Conservation (phyloP, 2,888 invertebrate genomes). For the Heliconius charithonia region DNA sequence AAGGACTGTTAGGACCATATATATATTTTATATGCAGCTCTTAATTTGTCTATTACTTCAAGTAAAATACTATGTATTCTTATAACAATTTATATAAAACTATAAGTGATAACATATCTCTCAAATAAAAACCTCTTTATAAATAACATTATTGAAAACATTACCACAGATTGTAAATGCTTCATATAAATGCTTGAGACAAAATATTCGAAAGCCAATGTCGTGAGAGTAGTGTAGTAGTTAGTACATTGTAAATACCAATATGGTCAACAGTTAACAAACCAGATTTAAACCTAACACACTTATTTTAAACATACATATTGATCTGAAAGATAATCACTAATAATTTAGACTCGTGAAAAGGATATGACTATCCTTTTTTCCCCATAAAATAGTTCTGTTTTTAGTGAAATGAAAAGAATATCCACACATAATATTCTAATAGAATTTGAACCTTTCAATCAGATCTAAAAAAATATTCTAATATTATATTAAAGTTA, state of each 20-base stretch:
- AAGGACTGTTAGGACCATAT: slow-evolving; percentile 9
- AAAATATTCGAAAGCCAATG: slow-evolving; percentile 5
- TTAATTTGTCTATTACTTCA: slow-evolving; percentile 5
- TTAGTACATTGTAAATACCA: slow-evolving; percentile 39
- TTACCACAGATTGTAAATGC: slow-evolving; percentile 39
- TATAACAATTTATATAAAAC: slow-evolving; percentile 26
- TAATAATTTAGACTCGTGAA: slow-evolving; percentile 59
- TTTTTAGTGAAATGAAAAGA: slow-evolving; percentile 34
- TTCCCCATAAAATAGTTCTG: slow-evolving; percentile 26
- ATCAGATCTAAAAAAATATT: slow-evolving; percentile 72
- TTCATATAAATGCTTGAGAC: slow-evolving; percentile 39
- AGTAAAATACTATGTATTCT: slow-evolving; percentile 23
- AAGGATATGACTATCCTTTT: slow-evolving; percentile 28
- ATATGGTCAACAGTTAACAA: slow-evolving; percentile 66
- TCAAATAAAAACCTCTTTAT: slow-evolving; percentile 11
- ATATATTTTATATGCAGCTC: slow-evolving; percentile 16
- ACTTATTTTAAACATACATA: slow-evolving; percentile 60
- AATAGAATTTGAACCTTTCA: slow-evolving; percentile 62
- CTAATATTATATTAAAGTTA: slow-evolving; percentile 53
- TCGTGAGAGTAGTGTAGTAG: background rate
- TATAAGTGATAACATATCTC: slow-evolving; percentile 22
- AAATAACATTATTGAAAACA: slow-evolving; percentile 29
- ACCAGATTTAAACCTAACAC: slow-evolving; percentile 64
- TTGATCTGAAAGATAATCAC: slow-evolving; percentile 77
- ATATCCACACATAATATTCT: slow-evolving; percentile 31